Evolutionary conservation across 2,113 vertebrate genomes (phyloP), one percentile per base, ranked within the genome.

Genomic region (Lates calcarifer): DNA sequence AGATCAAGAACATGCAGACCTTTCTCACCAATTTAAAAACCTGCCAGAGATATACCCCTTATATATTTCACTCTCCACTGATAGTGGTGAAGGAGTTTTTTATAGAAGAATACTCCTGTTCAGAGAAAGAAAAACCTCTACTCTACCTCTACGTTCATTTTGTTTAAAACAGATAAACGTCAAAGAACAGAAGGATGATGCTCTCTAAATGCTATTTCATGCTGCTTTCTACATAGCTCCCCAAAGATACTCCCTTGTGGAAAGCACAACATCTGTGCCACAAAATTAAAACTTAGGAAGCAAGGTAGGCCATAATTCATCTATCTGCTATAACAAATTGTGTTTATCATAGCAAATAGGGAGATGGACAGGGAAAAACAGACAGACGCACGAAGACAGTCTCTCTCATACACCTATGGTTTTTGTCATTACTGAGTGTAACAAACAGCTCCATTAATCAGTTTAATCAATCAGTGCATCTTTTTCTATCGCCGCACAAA

Each of bases 391-490:
- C 13, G 28, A 20, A n/a, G 18, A 51, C 6, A 8, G 22, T 53
- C 26, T 70, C 31, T 60, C 37, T 26, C 20, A 15, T 31, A 70
- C 33, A 71, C 53, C 26, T 31, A 37, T 6, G 64, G 14, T 45
- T 53, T 49, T 9, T 53, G 67, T 39, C 63, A 37, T 70, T 68
- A 66, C 9, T 55, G 47, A 85, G 74, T 5, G 12, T 58, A 28
- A 41, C 74, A 84, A 84, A 87, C 65, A 33, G 47, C 43, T 57
- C 57, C 61, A 64, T 90, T 79, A 47, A 86, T 87, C 83, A 79
- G 26, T 67, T 73, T 45, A 82, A 88, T 81, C 85, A 74, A 77
- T 87, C 70, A 56, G 26, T 64, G 39, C 51, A 79, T 82, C 61
- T 15, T 64, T 77, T 83, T 80, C 39, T 68, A 56, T 72, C 18